A percentile compares a stretch with the other conserved stretches of the same genome.
Conservation (phyloP, 2,888 invertebrate genomes). For the Phanerotoma sp. region DNA sequence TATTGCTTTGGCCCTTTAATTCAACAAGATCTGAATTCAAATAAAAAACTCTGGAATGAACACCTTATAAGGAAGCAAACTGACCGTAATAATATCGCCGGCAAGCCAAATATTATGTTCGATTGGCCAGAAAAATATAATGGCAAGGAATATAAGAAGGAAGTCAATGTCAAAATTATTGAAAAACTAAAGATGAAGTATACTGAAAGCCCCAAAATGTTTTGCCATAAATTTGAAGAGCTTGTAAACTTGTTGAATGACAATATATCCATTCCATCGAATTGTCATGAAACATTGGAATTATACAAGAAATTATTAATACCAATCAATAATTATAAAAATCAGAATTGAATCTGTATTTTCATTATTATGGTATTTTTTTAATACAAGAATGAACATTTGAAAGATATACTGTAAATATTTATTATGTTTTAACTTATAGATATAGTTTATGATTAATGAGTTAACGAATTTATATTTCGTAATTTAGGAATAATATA, state of each 20-base stretch:
- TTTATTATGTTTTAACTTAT: no score
- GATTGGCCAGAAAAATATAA: slow-evolving; percentile 7
- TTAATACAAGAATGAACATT: no score
- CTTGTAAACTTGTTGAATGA: background rate
- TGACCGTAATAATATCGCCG: background rate
- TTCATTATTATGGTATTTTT: no score
- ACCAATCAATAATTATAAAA: no score
- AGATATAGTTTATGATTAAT: no score
- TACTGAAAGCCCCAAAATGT: background rate
- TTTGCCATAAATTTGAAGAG: background rate
- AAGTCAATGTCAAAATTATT: background rate
- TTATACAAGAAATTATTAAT: background rate
- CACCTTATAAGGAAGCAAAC: slow-evolving; percentile 20
- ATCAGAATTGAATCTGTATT: no score
- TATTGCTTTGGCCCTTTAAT: slow-evolving; percentile 23
- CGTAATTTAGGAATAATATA: no score
- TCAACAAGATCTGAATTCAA: slow-evolving; percentile 8
- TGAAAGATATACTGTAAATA: no score
- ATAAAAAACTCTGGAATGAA: slow-evolving; percentile 17
- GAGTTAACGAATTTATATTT: no score
- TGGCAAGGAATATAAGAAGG: background rate
- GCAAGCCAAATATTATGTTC: slow-evolving; percentile 19
- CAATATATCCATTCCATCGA: background rate
- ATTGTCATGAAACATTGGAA: background rate
- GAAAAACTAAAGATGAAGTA: background rate